A percentile compares a stretch with the other conserved stretches of the same genome.
These are phyloP conservation scores for Nephrocerus scutellatus DNA, from an alignment of 2,888 invertebrate species.

Conservation along the genomic window DNA sequence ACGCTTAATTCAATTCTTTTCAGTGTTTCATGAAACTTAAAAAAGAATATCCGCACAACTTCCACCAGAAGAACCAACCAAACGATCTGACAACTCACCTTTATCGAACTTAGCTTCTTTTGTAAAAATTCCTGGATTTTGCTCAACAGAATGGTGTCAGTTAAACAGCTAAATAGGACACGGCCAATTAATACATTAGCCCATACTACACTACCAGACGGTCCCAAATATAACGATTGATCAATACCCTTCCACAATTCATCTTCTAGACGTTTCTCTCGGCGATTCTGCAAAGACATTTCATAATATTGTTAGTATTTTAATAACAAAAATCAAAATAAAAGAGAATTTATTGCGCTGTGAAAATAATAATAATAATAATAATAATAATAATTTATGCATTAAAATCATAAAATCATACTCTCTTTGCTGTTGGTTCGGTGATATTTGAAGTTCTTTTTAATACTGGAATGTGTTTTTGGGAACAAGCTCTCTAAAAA, in stretches of 20 bases:
- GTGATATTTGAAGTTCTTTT: slow-evolving; percentile 23
- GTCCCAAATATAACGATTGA: slow-evolving; percentile 43
- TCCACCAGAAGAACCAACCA: not conserved
- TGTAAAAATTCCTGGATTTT: slow-evolving; percentile 44
- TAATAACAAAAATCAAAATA: too few relatives aligned
- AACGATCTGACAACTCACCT: slow-evolving; percentile 26
- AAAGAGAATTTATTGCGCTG: too few relatives aligned
- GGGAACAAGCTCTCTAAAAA: slow-evolving; percentile 41
- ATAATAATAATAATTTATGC: not conserved
- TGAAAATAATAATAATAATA: not conserved
- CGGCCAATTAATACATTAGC: slow-evolving; percentile 44
- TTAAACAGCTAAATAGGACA: slow-evolving; percentile 40
- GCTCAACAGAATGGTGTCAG: slow-evolving; percentile 33
- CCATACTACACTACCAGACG: slow-evolving; percentile 46
- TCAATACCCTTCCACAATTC: slow-evolving; percentile 47
- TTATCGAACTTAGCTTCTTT: slow-evolving; percentile 44
- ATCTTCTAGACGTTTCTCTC: slow-evolving; percentile 40
- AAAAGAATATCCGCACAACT: not conserved
- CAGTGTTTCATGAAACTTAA: not conserved
- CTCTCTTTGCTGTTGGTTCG: slow-evolving; percentile 26
- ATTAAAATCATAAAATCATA: slow-evolving; percentile 25
- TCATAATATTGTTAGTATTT: not conserved
- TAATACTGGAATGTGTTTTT: slow-evolving; percentile 38
- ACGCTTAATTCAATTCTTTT: too few relatives aligned
- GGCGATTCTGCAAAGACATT: slow-evolving; percentile 31